A percentile compares a stretch with the other conserved stretches of the same genome.
Conservation (phyloP, 2,888 invertebrate species). For the Drosophila paracracens region DNA sequence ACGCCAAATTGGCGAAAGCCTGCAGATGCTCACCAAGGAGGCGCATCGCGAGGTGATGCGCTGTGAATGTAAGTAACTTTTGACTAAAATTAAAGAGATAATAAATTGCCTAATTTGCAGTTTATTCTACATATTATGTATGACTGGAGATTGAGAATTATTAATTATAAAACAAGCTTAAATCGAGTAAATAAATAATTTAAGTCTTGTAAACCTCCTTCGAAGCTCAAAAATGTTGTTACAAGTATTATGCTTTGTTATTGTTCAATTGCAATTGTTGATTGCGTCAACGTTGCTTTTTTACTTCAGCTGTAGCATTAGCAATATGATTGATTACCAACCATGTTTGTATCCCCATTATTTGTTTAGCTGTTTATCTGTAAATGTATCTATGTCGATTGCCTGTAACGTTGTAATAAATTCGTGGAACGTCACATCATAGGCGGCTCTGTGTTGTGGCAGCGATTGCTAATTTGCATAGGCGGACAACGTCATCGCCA, state of each 20-base stretch:
- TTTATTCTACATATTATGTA: not conserved
- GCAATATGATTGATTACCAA: slow-evolving; percentile 57
- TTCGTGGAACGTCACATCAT: slow-evolving; percentile 40
- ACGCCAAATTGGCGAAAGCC: slow-evolving; percentile 69
- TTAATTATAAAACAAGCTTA: not conserved
- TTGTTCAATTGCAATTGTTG: slow-evolving; percentile 3
- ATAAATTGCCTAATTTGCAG: not conserved
- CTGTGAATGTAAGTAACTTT: slow-evolving; percentile 77
- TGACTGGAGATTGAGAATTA: not conserved
- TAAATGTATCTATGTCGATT: slow-evolving; percentile 23
- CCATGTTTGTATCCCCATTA: slow-evolving; percentile 12
- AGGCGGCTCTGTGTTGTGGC: slow-evolving; percentile 13
- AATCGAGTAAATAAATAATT: not conserved
- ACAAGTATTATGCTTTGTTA: not conserved
- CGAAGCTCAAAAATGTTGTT: not conserved
- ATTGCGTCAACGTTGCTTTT: slow-evolving; percentile 34
- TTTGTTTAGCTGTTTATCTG: slow-evolving; percentile 14
- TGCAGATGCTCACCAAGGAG: slow-evolving; percentile 78
- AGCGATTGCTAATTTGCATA: slow-evolving; percentile 66
- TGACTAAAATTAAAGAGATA: not conserved
- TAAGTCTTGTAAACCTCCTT: not conserved
- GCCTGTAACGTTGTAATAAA: slow-evolving; percentile 61
- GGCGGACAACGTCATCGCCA: slow-evolving; percentile 64
- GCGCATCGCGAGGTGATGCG: slow-evolving; percentile 68
- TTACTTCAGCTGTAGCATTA: slow-evolving; percentile 33